Conservation (phyloP, 53 echinoderm and acorn worm genomes). For the Echinarachnius parma region DNA sequence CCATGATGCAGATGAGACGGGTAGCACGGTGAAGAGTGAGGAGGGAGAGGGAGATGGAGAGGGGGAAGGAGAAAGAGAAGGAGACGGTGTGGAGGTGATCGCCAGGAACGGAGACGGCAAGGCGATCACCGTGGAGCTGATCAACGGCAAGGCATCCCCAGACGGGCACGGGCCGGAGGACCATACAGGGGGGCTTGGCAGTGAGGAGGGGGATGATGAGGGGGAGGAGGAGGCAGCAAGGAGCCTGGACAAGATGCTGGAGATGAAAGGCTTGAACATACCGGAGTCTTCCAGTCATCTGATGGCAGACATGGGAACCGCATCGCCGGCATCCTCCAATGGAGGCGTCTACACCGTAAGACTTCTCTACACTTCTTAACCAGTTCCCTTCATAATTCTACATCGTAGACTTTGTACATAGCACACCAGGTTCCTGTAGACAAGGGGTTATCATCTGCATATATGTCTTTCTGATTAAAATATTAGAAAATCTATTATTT, state of each 20-base stretch:
- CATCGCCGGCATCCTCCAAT: slow-evolving; percentile 92
- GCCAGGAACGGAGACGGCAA: slow-evolving; percentile 48
- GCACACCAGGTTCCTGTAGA: no score
- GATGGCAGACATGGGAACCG: slow-evolving; percentile 66
- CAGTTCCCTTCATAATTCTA: no score
- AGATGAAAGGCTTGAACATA: slow-evolving; percentile 52
- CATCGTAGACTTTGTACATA: no score
- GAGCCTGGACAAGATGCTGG: slow-evolving; percentile 25
- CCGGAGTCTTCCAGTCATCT: slow-evolving; percentile 56
- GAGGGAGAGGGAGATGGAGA: no score
- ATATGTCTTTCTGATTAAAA: no score
- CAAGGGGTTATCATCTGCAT: no score
- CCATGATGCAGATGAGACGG: no score
- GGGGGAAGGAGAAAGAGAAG: not conserved
- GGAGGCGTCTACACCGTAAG: slow-evolving; percentile 98
- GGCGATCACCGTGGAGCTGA: slow-evolving; percentile 75
- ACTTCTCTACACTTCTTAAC: no score
- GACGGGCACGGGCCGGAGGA: slow-evolving; percentile 36
- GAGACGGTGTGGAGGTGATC: slow-evolving; percentile 28
- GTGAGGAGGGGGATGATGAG: slow-evolving; percentile 2
- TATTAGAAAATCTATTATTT: no score
- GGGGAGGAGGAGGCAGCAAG: slow-evolving; percentile 38
- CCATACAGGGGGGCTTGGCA: slow-evolving; percentile 14
- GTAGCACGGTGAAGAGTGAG: no score
- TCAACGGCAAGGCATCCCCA: slow-evolving; percentile 59